Percentiles rank a stretch among this genome's conserved stretches.
These are phyloP conservation scores for Pegoplata infirma DNA, from an alignment of 2,888 invertebrate genomes.

Conservation along the genomic window DNA sequence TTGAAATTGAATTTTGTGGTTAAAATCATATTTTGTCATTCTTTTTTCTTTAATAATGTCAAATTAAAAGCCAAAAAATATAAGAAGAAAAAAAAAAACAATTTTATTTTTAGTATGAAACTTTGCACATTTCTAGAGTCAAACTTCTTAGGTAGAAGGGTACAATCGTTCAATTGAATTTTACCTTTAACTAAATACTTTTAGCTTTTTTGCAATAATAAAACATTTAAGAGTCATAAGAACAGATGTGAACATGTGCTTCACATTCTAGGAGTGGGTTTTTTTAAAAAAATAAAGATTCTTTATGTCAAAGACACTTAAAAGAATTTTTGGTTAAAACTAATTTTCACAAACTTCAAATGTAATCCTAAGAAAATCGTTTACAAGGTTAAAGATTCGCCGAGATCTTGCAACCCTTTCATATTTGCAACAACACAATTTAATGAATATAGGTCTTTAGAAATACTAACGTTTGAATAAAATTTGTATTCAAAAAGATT, in stretches of 20 bases:
- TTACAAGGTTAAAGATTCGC: no score
- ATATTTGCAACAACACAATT: no score
- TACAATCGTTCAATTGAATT: not conserved
- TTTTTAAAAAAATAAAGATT: not conserved
- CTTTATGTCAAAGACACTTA: not conserved
- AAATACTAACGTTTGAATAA: no score
- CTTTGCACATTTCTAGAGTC: not conserved
- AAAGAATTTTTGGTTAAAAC: no score
- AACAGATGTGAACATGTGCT: not conserved
- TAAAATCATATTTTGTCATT: slow-evolving; percentile 59
- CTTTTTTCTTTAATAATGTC: slow-evolving; percentile 53
- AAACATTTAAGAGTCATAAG: not conserved
- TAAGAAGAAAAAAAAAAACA: no score
- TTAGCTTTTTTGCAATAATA: not conserved
- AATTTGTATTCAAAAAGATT: no score
- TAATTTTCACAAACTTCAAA: no score
- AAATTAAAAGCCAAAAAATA: slow-evolving; percentile 25
- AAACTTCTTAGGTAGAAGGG: no score
- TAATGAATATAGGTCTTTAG: no score
- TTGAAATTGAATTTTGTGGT: slow-evolving; percentile 57
- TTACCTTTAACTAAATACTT: not conserved
- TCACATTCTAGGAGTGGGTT: not conserved
- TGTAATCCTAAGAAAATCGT: no score
- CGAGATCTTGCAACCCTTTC: no score
- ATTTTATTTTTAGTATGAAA: not conserved